Conservation (phyloP, 1,140 invertebrate species). For the Drosophila oshimai region DNA sequence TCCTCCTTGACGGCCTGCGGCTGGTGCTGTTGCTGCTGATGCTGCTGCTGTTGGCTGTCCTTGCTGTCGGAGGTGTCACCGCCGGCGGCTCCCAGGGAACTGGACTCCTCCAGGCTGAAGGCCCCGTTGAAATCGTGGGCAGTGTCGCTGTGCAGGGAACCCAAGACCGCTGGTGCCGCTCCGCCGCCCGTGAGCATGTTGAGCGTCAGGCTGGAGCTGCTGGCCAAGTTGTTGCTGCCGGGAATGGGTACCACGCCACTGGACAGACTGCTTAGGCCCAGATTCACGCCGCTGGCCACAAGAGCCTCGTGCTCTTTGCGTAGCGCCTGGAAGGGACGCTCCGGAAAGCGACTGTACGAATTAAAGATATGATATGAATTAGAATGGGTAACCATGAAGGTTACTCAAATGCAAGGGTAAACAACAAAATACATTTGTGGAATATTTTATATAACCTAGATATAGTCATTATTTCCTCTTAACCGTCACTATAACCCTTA, state of each 20-base stretch:
- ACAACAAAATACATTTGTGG: too few relatives aligned
- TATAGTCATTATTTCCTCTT: too few relatives aligned
- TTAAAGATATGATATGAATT: not conserved
- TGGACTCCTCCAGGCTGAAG: conserved; percentile 74
- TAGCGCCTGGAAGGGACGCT: conserved; percentile 78
- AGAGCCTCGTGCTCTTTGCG: conserved; percentile 77
- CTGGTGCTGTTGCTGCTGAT: conserved; percentile 59
- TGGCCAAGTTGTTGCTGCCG: conserved; percentile 15
- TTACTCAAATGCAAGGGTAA: too few relatives aligned
- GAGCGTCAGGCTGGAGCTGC: conserved; percentile 43
- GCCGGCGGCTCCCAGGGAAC: conserved; percentile 74
- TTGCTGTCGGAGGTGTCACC: conserved; percentile 82
- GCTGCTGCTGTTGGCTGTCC: conserved; percentile 74
- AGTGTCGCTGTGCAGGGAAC: conserved; percentile 54
- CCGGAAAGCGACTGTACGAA: conserved; percentile 61
- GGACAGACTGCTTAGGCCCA: conserved; percentile 12
- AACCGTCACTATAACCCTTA: too few relatives aligned
- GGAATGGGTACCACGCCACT: not conserved
- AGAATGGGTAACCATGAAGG: not conserved
- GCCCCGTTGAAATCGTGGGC: conserved; percentile 77
- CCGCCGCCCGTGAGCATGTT: conserved; percentile 59
- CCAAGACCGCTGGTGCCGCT: conserved; percentile 57
- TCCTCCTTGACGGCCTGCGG: conserved; percentile 56
- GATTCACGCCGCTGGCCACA: conserved; percentile 50
- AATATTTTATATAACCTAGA: too few relatives aligned